A percentile compares a stretch with the other conserved stretches of the same genome.
Conservation (phyloP, 1,140 invertebrate genomes). For the Trichogramma pretiosum region DNA sequence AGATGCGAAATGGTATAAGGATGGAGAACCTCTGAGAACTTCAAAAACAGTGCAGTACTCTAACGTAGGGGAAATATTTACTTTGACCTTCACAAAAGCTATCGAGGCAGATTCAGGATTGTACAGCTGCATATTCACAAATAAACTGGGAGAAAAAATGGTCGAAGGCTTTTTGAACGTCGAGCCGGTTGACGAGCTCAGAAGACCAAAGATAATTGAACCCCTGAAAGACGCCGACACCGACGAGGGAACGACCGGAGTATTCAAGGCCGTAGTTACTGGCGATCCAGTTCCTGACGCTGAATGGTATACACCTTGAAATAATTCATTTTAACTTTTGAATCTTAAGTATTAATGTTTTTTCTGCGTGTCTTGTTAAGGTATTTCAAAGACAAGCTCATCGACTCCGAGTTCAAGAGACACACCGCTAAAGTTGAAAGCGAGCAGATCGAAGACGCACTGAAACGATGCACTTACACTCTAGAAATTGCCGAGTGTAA, state of each 20-base stretch:
- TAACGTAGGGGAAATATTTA: slow-evolving; percentile 64
- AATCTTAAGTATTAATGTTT: too few species aligned
- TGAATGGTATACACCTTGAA: slow-evolving; percentile 48
- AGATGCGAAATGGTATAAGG: slow-evolving; percentile 66
- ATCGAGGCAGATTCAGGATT: slow-evolving; percentile 64
- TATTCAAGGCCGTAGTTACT: slow-evolving; percentile 67
- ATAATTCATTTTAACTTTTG: too few species aligned
- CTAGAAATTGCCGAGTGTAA: slow-evolving; percentile 60
- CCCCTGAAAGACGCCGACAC: slow-evolving; percentile 60
- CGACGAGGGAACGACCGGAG: slow-evolving; percentile 60
- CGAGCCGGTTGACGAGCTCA: slow-evolving; percentile 61
- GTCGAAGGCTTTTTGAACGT: slow-evolving; percentile 62
- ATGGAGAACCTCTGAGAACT: slow-evolving; percentile 56
- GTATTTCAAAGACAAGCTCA: slow-evolving; percentile 43
- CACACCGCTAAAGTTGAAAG: slow-evolving; percentile 46
- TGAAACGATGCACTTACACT: slow-evolving; percentile 66
- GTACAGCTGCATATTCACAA: slow-evolving; percentile 67
- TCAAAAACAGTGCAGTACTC: slow-evolving; percentile 55
- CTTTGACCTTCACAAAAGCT: slow-evolving; percentile 58
- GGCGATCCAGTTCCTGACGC: slow-evolving; percentile 67
- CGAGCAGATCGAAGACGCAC: slow-evolving; percentile 60
- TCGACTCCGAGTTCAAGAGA: slow-evolving; percentile 40
- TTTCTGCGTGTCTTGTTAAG: too few species aligned
- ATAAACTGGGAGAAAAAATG: slow-evolving; percentile 64
- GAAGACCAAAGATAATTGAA: slow-evolving; percentile 65